Percentiles rank a stretch among this genome's conserved stretches.
phyloP scores from a whole-genome alignment of 2,113 vertebrate genomes.

The Himantopus leucocephalus region DNA sequence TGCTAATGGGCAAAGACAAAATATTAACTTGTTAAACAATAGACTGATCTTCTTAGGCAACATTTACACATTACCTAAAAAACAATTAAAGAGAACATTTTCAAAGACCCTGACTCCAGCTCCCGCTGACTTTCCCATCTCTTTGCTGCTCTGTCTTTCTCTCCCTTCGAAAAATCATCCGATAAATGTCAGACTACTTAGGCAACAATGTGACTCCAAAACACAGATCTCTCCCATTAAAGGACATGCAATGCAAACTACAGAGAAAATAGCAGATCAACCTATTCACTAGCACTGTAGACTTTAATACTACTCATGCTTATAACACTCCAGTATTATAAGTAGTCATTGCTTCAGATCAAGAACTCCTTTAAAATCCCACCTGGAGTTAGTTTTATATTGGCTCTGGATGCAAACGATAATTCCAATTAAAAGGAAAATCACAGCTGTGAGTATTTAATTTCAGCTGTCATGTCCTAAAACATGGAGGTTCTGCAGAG shows the following conservation, averaged over 20 bases:
- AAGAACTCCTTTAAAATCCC: not conserved
- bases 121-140: not conserved
- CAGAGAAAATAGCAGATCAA: not conserved
- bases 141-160: not conserved
- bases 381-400: not conserved
- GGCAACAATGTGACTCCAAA: not conserved
- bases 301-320: not conserved
- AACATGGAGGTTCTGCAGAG: not conserved
- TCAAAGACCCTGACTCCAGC: not conserved
- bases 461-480: not conserved
- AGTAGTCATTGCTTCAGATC: not conserved
- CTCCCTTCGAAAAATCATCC: not conserved
- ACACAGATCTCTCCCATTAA: not conserved
- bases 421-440: not conserved
- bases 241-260: not conserved
- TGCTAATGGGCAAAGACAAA: slow-evolving; percentile 49
- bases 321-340: not conserved
- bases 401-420: not conserved
- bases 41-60: not conserved
- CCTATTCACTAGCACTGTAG: not conserved
- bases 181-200: not conserved
- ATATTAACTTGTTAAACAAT: slow-evolving; percentile 45
- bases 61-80: not conserved
- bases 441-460: not conserved
- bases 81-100: not conserved